A percentile compares a stretch with the other conserved stretches of the same genome.
phyloP scores from a whole-genome alignment of 1,140 invertebrate species.

The Cryptotermes secundus region DNA sequence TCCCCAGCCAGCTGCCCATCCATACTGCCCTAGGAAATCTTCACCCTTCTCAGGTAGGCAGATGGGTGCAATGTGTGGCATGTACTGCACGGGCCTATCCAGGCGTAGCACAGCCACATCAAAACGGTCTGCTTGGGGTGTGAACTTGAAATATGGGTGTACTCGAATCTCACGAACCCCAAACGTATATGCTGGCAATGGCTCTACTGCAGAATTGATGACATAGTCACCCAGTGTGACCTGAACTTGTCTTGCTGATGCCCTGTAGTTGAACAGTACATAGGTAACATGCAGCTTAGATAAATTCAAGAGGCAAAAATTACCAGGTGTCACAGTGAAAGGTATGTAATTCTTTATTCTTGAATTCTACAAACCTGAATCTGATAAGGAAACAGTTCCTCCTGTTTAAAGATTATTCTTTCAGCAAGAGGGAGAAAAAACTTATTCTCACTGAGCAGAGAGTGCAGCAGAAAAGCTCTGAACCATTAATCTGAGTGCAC shows the following conservation, averaged over 20 bases:
- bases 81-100: slow-evolving; percentile 83
- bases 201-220: slow-evolving; percentile 88
- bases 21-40: slow-evolving; percentile 85
- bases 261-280: slow-evolving; percentile 52
- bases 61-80: slow-evolving; percentile 91
- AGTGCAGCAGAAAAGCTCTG: too few relatives aligned
- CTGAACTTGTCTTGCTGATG: slow-evolving; percentile 83
- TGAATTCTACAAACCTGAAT: too few relatives aligned
- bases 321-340: too few relatives aligned
- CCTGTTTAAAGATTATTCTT: too few relatives aligned
- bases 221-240: slow-evolving; percentile 93
- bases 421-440: too few relatives aligned
- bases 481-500: too few relatives aligned
- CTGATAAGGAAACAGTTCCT: too few relatives aligned
- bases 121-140: slow-evolving; percentile 77
- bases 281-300: too few relatives aligned
- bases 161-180: slow-evolving; percentile 85
- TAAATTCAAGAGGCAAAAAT: too few relatives aligned
- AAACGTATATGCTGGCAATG: slow-evolving; percentile 85
- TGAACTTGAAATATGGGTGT: slow-evolving; percentile 94
- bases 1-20: slow-evolving; percentile 93
- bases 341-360: too few relatives aligned
- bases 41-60: slow-evolving; percentile 88
- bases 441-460: too few relatives aligned
- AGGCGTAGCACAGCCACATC: slow-evolving; percentile 89